A percentile compares a stretch with the other conserved stretches of the same genome.
phyloP scores from a whole-genome alignment of 2,113 vertebrate species.

The Paedocypris sp. region DNA sequence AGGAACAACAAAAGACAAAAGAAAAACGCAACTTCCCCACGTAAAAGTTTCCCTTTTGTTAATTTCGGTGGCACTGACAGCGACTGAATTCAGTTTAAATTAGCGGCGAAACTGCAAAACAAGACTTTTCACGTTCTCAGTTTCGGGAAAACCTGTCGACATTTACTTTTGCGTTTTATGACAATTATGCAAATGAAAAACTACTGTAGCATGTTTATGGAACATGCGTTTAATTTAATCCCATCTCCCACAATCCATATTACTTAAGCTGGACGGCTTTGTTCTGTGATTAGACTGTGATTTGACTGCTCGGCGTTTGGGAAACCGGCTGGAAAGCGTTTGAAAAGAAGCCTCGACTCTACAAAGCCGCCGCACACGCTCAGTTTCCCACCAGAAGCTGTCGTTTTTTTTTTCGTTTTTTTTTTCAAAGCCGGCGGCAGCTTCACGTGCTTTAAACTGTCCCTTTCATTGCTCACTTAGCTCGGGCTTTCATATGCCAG shows the following conservation, averaged over 20 bases:
- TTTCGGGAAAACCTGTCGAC: not conserved
- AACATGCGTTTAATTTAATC: not conserved
- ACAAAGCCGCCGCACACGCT: conserved; percentile 50
- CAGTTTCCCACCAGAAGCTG: conserved; percentile 36
- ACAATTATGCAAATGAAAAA: not conserved
- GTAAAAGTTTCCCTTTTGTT: conserved; percentile 35
- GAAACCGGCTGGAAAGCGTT: conserved; percentile 45
- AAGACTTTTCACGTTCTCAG: not conserved
- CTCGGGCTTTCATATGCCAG: conserved; percentile 20
- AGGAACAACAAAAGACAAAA: no score
- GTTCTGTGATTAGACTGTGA: conserved; percentile 17
- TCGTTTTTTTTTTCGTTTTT: no score
- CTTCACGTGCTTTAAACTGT: conserved; percentile 48
- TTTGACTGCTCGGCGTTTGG: conserved; percentile 9
- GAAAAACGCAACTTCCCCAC: no score
- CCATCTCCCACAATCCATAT: not conserved
- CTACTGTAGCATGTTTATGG: not conserved
- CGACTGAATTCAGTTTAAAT: no score
- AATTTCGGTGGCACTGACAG: conserved; percentile 13
- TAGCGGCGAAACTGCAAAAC: not conserved
- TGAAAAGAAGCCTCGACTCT: conserved; percentile 50
- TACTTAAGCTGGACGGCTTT: conserved; percentile 1
- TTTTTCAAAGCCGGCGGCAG: conserved; percentile 54
- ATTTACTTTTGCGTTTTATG: not conserved
- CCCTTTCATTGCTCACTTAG: conserved; percentile 27